Evolutionary conservation across 2,888 invertebrate genomes (phyloP), one percentile per base, ranked within the genome.

Genomic region (Volucella bombylans): DNA sequence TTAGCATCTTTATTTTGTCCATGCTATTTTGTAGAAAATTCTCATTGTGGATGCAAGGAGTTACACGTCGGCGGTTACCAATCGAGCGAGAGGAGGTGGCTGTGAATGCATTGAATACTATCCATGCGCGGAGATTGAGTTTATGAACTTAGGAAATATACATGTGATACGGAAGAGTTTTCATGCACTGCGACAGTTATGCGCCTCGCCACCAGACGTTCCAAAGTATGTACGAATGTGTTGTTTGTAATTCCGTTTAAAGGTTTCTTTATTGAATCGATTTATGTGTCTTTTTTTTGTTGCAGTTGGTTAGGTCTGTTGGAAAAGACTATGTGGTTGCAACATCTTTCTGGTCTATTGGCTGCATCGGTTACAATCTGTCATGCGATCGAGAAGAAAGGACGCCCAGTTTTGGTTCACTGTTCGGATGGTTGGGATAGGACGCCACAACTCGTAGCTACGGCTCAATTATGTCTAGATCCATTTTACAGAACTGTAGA

Each of bases 391-490:
- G 95, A 96, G 88, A 93, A 94, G 65, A 96, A 96, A 80, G 96
- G 95, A 15, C 94, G 97, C 64, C 97, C 98, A 8, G 99, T 98
- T 71, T 93, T 99, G 82, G 98, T 99, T 10, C 99, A 99, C 92
- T 99, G 99, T 92, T 98, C 98, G 2, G 99, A 99, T 92, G 99
- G 99, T 59, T 99, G 99, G 99, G 99, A 99, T 92, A 94, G 99
- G 87, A 99, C 99, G 74, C 97, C 99, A 57, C 99, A 99, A 93
- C 96, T 99, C 87, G 97, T 97, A 14, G 96, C 98, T 50, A 93
- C 99, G 67, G 97, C 98, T 12, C 96, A 99, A 92, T 93, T 99
- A 52, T 93, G 99, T 89, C 93, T 99, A 49, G 99, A 99, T 93
- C 98, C 98, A 0, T 96, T 95, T 92, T 99, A 99, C 92, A 93